Conservation (phyloP, 2,888 invertebrate species). For the Hipparchia semele region DNA sequence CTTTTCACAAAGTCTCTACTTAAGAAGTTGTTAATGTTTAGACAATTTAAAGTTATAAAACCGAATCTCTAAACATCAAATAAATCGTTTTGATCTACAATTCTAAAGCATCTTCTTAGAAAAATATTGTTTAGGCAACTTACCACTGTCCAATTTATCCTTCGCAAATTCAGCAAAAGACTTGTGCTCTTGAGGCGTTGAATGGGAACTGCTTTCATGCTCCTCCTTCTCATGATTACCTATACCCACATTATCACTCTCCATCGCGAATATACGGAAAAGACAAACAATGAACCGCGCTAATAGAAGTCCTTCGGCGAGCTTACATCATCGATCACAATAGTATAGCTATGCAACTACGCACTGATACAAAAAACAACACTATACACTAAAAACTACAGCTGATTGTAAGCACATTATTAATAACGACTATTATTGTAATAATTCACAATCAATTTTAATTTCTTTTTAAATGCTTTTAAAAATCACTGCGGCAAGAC, state of each 20-base stretch:
- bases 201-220: constrained; percentile 71
- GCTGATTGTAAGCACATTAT: constrained; percentile 6
- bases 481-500: constrained; percentile 30
- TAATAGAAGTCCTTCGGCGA: constrained; percentile 60
- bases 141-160: constrained; percentile 78
- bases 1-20: not conserved
- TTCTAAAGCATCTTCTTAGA: not conserved
- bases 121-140: constrained; percentile 16
- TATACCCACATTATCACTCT: constrained; percentile 62
- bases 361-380: constrained; percentile 33
- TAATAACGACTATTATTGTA: not conserved
- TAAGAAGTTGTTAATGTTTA: not conserved
- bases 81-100: not conserved
- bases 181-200: constrained; percentile 75
- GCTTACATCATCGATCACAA: constrained; percentile 80
- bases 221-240: constrained; percentile 69
- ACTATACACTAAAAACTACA: constrained; percentile 24
- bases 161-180: constrained; percentile 78
- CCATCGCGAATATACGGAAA: constrained; percentile 57
- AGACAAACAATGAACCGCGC: constrained; percentile 56
- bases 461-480: constrained; percentile 5
- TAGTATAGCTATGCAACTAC: constrained; percentile 47
- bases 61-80: not conserved
- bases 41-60: not conserved
- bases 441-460: constrained; percentile 10